These are phyloP conservation scores for Phaenicophaeus curvirostris DNA, from an alignment of 2,797 vertebrate species.

Conservation along the genomic window DNA sequence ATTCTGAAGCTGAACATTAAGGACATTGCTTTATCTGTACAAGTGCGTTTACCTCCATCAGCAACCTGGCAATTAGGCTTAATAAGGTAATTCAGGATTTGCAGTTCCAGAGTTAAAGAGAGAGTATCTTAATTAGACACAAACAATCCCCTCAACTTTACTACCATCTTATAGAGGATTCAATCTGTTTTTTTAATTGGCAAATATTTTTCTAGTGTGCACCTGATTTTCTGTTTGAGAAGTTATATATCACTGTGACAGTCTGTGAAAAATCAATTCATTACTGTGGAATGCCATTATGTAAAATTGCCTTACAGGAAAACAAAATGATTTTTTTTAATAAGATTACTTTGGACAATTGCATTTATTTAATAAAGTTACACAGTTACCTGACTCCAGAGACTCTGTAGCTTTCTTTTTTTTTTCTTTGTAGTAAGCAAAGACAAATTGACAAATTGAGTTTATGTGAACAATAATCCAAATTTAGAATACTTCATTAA, in stretches of 20 bases:
- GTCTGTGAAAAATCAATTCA: background rate
- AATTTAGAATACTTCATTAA: background rate
- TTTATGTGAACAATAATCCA: background rate
- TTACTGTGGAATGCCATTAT: background rate
- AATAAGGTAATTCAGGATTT: background rate
- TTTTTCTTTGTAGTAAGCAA: background rate
- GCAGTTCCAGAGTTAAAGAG: background rate
- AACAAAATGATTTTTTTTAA: background rate
- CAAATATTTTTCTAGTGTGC: background rate
- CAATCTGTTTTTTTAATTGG: background rate
- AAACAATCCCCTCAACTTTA: background rate
- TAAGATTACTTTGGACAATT: background rate
- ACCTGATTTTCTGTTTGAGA: background rate
- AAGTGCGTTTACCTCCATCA: background rate
- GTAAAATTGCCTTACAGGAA: background rate
- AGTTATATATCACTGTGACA: background rate
- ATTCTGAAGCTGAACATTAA: background rate
- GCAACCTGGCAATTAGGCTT: background rate
- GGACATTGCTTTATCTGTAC: background rate
- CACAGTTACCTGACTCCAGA: background rate
- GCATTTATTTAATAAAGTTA: background rate
- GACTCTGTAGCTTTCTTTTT: background rate
- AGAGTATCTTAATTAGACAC: background rate
- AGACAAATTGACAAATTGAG: background rate
- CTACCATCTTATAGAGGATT: background rate